Evolutionary conservation across 92 coral and sea anemone species (phyloP).

Genomic region (Muricea muricata): DNA sequence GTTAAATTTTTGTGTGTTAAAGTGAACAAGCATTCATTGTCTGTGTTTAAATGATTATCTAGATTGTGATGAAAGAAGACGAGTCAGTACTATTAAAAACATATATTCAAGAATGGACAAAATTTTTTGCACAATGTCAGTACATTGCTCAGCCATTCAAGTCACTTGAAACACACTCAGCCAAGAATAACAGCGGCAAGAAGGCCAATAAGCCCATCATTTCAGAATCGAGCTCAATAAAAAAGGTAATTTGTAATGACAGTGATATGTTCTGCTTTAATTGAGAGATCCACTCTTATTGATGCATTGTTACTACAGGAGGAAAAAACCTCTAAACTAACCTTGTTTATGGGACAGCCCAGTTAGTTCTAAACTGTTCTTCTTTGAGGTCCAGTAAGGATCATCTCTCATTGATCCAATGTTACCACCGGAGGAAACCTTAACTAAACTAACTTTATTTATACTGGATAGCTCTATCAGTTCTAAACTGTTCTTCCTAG

Average conservation of each 20-base stretch:
- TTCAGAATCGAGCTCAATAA: slow-evolving; percentile 24
- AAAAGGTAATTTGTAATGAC: background rate
- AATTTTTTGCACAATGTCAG: slow-evolving; percentile 93
- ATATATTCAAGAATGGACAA: slow-evolving; percentile 89
- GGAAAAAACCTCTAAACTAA: background rate
- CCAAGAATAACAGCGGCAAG: slow-evolving; percentile 36
- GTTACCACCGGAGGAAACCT: background rate
- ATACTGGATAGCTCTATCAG: too few species aligned
- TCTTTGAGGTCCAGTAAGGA: background rate
- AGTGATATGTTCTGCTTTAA: background rate
- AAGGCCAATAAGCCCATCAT: background rate
- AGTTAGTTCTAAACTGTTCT: background rate
- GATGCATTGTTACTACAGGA: background rate
- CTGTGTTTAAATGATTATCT: background rate
- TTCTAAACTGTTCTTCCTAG: too few species aligned
- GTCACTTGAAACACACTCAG: slow-evolving; percentile 66
- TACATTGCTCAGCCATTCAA: slow-evolving; percentile 93
- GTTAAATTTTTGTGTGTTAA: too few species aligned
- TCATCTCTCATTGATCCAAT: too few species aligned
- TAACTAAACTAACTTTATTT: background rate
- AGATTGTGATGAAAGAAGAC: slow-evolving; percentile 87
- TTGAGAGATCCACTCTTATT: background rate
- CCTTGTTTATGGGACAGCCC: background rate
- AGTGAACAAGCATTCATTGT: too few species aligned
- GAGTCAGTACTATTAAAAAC: slow-evolving; percentile 87